Evolutionary conservation across 2,888 invertebrate species (phyloP).

Genomic region (Chesias legatella): DNA sequence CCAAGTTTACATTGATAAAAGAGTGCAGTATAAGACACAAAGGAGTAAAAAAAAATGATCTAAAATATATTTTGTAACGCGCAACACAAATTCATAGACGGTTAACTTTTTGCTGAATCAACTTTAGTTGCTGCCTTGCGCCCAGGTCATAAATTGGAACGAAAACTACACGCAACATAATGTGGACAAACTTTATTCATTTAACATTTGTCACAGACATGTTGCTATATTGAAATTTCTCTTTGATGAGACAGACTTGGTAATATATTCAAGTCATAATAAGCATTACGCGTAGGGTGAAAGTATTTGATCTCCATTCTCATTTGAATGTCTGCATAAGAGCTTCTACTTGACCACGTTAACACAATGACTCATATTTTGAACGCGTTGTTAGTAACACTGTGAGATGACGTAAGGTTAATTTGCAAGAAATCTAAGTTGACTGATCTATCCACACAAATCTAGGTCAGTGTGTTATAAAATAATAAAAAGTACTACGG

Average conservation of each 20-base stretch:
- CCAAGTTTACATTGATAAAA: no score
- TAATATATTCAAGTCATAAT: neutral
- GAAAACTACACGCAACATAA: conserved; percentile 11
- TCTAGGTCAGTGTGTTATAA: no score
- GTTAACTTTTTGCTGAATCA: no score
- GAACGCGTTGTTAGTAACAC: neutral
- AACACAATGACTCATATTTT: neutral
- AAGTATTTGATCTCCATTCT: neutral
- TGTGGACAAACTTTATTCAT: conserved; percentile 25
- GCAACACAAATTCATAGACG: no score
- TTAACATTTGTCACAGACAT: conserved; percentile 13
- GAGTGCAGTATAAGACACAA: no score
- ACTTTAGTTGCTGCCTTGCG: neutral
- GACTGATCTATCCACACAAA: no score
- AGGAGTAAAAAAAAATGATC: no score
- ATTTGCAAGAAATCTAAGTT: no score
- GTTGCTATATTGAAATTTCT: conserved; percentile 1
- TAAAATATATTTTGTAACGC: no score
- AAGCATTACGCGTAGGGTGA: neutral
- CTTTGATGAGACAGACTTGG: neutral
- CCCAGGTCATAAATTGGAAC: conserved; percentile 12
- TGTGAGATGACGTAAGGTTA: no score
- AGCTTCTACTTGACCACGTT: neutral
- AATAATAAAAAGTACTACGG: no score
- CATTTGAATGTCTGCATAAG: neutral